phyloP scores from a whole-genome alignment of 2,113 vertebrate genomes.

The Podarcis raffonei region DNA sequence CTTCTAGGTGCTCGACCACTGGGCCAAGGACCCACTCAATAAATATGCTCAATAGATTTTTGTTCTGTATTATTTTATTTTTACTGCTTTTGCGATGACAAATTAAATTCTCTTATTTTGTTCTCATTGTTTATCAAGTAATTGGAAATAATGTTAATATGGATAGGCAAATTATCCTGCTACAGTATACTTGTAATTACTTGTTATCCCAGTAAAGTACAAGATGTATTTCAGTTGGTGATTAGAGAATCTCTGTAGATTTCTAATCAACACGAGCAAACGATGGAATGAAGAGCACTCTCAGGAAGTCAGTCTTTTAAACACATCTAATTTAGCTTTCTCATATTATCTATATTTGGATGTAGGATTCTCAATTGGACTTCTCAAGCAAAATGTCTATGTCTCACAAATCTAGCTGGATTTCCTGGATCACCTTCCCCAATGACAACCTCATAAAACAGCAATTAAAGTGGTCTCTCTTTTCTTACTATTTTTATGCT shows the following conservation, averaged over 20 bases:
- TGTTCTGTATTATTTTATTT: too few species aligned
- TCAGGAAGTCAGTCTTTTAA: slow-evolving; percentile 9
- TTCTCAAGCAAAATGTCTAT: not conserved
- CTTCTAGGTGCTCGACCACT: too few species aligned
- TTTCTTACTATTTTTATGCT: not conserved
- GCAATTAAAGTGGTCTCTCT: not conserved
- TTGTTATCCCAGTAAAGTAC: slow-evolving; percentile 10
- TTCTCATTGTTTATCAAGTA: slow-evolving; percentile 1
- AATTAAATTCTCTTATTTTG: not conserved
- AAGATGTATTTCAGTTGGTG: slow-evolving; percentile 15
- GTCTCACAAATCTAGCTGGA: not conserved
- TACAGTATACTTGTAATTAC: slow-evolving; percentile 14
- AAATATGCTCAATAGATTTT: too few species aligned
- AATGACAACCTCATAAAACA: not conserved
- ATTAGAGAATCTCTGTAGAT: not conserved
- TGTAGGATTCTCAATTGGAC: not conserved
- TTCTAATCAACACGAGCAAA: slow-evolving; percentile 15
- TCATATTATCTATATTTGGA: not conserved
- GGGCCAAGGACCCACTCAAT: too few species aligned
- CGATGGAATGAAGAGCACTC: not conserved
- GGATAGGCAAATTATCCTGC: slow-evolving; percentile 10
- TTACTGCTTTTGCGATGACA: not conserved
- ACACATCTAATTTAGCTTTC: slow-evolving; percentile 10
- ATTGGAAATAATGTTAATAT: slow-evolving; percentile 9
- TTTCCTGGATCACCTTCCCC: not conserved